Evolutionary conservation across 2,797 vertebrate genomes (phyloP).

Genomic region (Hypotaenidia okinawae): DNA sequence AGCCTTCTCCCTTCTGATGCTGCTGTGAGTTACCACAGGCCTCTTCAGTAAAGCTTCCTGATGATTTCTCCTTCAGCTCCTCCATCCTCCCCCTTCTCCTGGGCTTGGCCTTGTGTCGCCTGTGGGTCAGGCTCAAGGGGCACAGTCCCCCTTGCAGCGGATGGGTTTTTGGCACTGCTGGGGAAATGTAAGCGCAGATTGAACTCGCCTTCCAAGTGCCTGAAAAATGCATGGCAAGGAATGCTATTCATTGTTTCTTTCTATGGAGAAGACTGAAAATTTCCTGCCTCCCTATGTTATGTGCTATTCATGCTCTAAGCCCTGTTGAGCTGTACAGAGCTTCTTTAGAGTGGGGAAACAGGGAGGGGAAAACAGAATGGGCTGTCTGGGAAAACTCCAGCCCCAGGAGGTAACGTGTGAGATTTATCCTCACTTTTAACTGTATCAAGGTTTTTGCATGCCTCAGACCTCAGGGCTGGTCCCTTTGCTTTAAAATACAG

Average conservation of each 20-base stretch:
- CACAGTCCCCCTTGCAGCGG: background rate
- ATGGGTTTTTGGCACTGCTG: background rate
- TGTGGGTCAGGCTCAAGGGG: background rate
- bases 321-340: background rate
- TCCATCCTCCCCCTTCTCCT: background rate
- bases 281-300: background rate
- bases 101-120: background rate
- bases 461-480: background rate
- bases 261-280: constrained; percentile 4
- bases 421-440: background rate
- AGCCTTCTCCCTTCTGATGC: background rate
- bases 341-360: background rate
- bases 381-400: background rate
- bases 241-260: constrained; percentile 3
- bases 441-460: background rate
- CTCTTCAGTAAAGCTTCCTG: background rate
- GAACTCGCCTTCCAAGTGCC: background rate
- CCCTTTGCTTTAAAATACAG: constrained; percentile 19
- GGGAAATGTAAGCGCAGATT: background rate
- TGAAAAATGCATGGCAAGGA: constrained; percentile 1
- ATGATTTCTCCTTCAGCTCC: background rate
- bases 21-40: background rate
- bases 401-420: background rate
- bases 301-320: background rate
- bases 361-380: background rate